These are phyloP conservation scores for Enhydra lutris DNA, from an alignment of 2,113 vertebrate species.

Conservation along the genomic window DNA sequence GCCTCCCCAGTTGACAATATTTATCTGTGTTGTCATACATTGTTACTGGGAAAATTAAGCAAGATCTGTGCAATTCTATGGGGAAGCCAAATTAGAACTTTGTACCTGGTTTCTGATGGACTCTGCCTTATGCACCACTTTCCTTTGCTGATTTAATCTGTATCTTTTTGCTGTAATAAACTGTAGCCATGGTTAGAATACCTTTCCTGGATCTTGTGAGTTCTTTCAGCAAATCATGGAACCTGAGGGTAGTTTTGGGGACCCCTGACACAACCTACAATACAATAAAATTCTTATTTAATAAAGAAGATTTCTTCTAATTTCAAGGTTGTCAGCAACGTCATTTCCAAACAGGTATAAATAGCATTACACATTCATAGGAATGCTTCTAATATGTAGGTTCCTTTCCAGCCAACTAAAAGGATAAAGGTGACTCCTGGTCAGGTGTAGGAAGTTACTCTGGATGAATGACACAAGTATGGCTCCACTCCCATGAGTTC, in stretches of 20 bases:
- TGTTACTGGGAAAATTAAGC: not conserved
- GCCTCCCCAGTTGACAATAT: not conserved
- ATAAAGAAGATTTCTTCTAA: conserved; percentile 35
- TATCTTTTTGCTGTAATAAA: conserved; percentile 20
- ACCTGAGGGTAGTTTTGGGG: not conserved
- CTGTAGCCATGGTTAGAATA: not conserved
- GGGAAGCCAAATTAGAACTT: not conserved
- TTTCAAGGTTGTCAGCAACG: conserved; percentile 4
- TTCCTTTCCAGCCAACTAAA: not conserved
- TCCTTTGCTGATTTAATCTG: conserved; percentile 9
- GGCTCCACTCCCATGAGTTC: not conserved
- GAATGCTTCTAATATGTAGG: not conserved
- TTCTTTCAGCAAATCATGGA: not conserved
- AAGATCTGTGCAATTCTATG: not conserved
- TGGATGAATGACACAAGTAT: not conserved
- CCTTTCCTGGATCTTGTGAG: not conserved
- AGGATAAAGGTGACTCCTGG: not conserved
- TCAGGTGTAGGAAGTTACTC: not conserved
- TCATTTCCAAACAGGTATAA: conserved; percentile 32
- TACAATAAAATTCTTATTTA: conserved; percentile 14
- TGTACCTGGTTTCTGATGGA: not conserved
- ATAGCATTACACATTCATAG: not conserved
- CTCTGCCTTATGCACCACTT: not conserved
- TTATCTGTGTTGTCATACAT: not conserved
- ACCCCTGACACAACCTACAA: not conserved